Evolutionary conservation across 2,797 vertebrate species (phyloP), one percentile per base, ranked within the genome.

Genomic region (Menidia menidia): DNA sequence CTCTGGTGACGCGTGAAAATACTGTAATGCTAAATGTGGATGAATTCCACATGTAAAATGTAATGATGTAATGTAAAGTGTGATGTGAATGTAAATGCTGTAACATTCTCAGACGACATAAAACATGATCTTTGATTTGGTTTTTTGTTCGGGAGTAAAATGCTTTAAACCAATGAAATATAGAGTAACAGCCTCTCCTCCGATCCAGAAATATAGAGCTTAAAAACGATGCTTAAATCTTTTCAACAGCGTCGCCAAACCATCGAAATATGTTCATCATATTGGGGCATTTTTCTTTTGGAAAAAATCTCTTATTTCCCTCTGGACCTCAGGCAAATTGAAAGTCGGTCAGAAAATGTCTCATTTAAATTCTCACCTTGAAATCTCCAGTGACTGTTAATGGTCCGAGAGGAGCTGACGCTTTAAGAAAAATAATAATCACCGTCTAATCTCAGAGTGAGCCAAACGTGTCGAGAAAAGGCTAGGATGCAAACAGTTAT

Each of bases 281-380:
- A 43, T 44, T 51, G 3, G 7, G n/a, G 48, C 33, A 15, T 48
- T 15, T 74, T 62, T 71, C 4, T 77, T 6, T 19, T 7, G 25
- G 14, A 16, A 47, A 67, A 53, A 0, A 31, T 50, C 32, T 32
- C 43, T 30, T 11, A 62, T 71, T 2, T 44, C 52, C 68, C 30
- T 19, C 60, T 31, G 65, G 57, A 78, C 54, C 55, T 16, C 31
- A n/a, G 39, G n/a, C 64, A 64, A 70, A 85, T 88, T 85, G 78
- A 88, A 87, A 88, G 41, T 67, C 55, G 2, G 33, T 45, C 73
- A 74, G 48, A 80, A 81, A 78, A 73, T 52, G 73, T 80, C 87
- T 87, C 84, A 86, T 90, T 86, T 86, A 85, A 88, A 86, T 85
- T 82, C 83, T 84, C 87, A 84, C 75, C 83, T 89, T 85, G 64